Percentiles rank a stretch among this genome's conserved stretches.
These are phyloP conservation scores for Sitophilus oryzae DNA, from an alignment of 1,140 invertebrate species.

Conservation along the genomic window DNA sequence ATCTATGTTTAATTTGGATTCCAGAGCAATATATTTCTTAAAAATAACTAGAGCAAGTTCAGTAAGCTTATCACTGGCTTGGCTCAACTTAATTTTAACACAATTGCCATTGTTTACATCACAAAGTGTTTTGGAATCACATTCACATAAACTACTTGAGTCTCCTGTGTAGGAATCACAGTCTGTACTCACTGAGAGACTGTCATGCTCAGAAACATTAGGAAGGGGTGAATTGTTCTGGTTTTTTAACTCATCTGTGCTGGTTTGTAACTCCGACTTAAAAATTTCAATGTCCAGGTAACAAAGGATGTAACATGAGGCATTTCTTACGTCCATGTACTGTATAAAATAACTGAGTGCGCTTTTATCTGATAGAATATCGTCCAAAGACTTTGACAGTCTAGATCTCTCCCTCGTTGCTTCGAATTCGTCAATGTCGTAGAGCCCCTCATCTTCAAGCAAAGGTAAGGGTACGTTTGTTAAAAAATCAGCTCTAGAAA, in stretches of 20 bases:
- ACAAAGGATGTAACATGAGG: constrained; percentile 57
- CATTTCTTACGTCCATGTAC: constrained; percentile 59
- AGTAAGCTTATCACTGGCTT: constrained; percentile 36
- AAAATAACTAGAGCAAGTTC: constrained; percentile 51
- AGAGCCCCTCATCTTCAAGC: constrained; percentile 39
- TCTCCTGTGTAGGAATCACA: constrained; percentile 42
- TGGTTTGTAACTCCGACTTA: constrained; percentile 31
- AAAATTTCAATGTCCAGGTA: constrained; percentile 70
- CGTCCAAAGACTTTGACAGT: constrained; percentile 57
- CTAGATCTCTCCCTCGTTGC: constrained; percentile 44
- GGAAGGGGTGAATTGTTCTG: constrained; percentile 20
- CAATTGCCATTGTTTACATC: constrained; percentile 8
- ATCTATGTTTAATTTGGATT: constrained; percentile 46
- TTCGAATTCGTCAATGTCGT: constrained; percentile 32
- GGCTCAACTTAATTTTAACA: constrained; percentile 12
- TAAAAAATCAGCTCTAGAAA: no score
- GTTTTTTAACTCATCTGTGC: constrained; percentile 11
- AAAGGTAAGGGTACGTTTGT: constrained; percentile 25
- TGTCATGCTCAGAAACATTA: constrained; percentile 38
- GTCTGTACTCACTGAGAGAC: constrained; percentile 44
- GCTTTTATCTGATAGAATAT: constrained; percentile 62
- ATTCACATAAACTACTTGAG: constrained; percentile 38
- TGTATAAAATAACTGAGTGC: constrained; percentile 69
- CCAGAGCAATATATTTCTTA: constrained; percentile 50
- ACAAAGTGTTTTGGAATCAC: constrained; percentile 24